phyloP scores from a whole-genome alignment of 2,113 vertebrate species.

The Halichoeres trimaculatus region DNA sequence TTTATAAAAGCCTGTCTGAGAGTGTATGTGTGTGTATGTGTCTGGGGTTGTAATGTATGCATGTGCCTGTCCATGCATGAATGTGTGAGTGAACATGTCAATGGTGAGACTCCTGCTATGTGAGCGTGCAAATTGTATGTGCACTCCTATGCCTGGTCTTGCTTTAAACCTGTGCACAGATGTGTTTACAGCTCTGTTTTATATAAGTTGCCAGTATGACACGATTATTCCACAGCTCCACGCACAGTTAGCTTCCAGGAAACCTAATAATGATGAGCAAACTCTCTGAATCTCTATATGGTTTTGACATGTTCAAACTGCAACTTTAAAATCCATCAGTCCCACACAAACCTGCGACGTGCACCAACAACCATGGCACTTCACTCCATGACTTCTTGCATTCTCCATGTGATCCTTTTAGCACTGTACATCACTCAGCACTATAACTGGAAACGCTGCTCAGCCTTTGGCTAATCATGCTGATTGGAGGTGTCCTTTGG shows the following conservation, averaged over 20 bases:
- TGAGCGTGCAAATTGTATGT: constrained; percentile 19
- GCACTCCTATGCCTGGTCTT: constrained; percentile 19
- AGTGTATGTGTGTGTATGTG: constrained; percentile 33
- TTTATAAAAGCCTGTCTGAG: constrained; percentile 72
- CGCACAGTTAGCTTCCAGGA: constrained; percentile 40
- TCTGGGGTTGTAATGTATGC: constrained; percentile 27
- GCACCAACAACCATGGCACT: constrained; percentile 51
- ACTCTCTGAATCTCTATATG: constrained; percentile 56
- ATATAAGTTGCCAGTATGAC: constrained; percentile 35
- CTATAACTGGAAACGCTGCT: constrained; percentile 64
- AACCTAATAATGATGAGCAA: constrained; percentile 63
- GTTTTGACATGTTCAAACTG: constrained; percentile 56
- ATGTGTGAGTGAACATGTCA: constrained; percentile 9
- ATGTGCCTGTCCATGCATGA: constrained; percentile 28
- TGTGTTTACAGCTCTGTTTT: constrained; percentile 39
- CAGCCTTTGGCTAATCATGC: constrained; percentile 78
- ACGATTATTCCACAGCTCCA: constrained; percentile 53
- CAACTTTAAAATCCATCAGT: constrained; percentile 63
- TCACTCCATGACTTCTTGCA: constrained; percentile 46
- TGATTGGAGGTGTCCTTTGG: constrained; percentile 82
- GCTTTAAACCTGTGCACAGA: constrained; percentile 13
- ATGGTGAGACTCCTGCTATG: constrained; percentile 8
- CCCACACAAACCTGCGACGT: constrained; percentile 53
- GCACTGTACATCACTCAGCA: constrained; percentile 60
- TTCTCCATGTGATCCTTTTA: constrained; percentile 72